These are phyloP conservation scores for Vesta saturnalis DNA, from an alignment of 2,888 invertebrate species.

Conservation along the genomic window DNA sequence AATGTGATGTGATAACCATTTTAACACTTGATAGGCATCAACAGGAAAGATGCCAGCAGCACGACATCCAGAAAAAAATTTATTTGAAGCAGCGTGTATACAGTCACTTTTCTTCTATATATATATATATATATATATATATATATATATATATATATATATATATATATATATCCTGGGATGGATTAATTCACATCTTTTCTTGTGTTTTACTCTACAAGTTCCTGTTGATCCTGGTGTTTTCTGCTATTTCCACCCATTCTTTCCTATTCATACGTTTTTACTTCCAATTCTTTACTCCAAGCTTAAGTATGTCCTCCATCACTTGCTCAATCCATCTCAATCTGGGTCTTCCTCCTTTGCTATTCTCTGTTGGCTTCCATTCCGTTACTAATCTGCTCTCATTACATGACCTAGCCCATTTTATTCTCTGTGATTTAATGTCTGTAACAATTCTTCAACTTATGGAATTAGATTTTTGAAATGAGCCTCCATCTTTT, in stretches of 20 bases:
- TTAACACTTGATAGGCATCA: no score
- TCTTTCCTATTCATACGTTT: background rate
- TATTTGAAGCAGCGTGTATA: no score
- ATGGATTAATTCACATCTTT: background rate
- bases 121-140: no score
- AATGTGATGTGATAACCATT: no score
- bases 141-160: no score
- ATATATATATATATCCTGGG: no score
- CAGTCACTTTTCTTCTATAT: no score
- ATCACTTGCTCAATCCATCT: background rate
- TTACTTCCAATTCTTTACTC: background rate
- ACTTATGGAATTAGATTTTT: no score
- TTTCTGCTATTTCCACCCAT: background rate
- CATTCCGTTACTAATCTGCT: background rate
- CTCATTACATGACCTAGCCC: background rate
- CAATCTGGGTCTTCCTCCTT: background rate
- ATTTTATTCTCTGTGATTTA: background rate
- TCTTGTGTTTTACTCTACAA: background rate
- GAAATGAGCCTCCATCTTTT: no score
- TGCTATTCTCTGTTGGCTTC: background rate
- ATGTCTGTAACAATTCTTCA: background rate
- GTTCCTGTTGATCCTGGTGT: background rate
- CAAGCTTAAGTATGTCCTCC: no score
- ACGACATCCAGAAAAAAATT: no score
- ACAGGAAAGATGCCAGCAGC: no score